Percentiles rank a stretch among this genome's conserved stretches.
These are phyloP conservation scores for Oophaga sylvatica DNA, from an alignment of 2,797 vertebrate species.

Conservation along the genomic window DNA sequence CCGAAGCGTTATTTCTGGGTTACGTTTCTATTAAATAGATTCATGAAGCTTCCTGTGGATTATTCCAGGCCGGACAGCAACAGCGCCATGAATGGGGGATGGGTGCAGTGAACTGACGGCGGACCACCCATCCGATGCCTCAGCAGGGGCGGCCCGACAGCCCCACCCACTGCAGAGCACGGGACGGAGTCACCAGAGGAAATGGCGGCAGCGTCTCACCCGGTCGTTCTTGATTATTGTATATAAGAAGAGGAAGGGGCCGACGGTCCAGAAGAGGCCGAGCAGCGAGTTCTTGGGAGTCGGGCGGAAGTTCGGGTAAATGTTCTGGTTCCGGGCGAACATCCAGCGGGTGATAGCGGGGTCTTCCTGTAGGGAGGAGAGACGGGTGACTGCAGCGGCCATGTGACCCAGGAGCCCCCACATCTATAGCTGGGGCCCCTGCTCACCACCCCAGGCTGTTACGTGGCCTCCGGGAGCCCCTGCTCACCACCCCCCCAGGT, in stretches of 20 bases:
- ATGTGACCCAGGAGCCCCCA: not conserved
- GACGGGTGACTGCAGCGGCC: not conserved
- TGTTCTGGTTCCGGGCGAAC: slow-evolving; percentile 75
- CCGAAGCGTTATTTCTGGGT: too few relatives aligned
- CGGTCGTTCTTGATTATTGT: slow-evolving; percentile 78
- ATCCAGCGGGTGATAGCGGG: slow-evolving; percentile 86
- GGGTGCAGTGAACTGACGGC: too few relatives aligned
- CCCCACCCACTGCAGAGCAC: not conserved
- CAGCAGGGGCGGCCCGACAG: too few relatives aligned
- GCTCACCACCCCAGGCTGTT: too few relatives aligned
- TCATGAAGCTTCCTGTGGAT: too few relatives aligned
- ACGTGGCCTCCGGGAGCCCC: too few relatives aligned
- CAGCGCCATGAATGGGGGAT: too few relatives aligned
- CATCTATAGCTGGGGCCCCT: too few relatives aligned
- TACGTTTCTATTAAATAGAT: too few relatives aligned
- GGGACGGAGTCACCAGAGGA: not conserved
- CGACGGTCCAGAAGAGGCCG: slow-evolving; percentile 72
- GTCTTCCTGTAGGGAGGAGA: slow-evolving; percentile 79
- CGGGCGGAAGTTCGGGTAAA: slow-evolving; percentile 79
- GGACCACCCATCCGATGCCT: too few relatives aligned
- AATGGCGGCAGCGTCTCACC: slow-evolving; percentile 74
- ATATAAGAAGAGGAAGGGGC: slow-evolving; percentile 78
- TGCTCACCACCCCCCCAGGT: not conserved
- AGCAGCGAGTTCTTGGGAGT: slow-evolving; percentile 83
- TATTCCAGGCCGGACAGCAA: too few relatives aligned